phyloP scores from a whole-genome alignment of 2,888 invertebrate species.

The Andrena bicolor region DNA sequence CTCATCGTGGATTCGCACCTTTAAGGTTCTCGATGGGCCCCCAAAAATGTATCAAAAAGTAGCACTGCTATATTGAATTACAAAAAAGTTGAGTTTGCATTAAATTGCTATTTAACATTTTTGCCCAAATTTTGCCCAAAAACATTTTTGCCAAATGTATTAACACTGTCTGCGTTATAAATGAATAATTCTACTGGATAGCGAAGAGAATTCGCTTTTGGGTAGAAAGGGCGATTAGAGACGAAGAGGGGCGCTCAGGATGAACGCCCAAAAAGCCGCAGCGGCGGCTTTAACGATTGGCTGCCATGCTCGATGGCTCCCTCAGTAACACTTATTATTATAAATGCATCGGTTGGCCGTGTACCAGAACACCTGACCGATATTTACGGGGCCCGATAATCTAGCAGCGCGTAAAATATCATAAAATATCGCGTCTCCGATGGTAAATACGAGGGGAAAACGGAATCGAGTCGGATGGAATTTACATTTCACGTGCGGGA shows the following conservation, averaged over 20 bases:
- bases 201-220: neutral
- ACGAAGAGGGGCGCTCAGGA: neutral
- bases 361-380: conserved; percentile 13
- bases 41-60: too few relatives aligned
- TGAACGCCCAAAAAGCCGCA: conserved; percentile 3
- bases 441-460: conserved; percentile 7
- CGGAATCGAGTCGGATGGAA: neutral
- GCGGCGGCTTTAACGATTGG: neutral
- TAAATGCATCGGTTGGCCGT: conserved; percentile 22
- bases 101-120: too few relatives aligned
- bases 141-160: too few relatives aligned
- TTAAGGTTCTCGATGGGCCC: too few relatives aligned
- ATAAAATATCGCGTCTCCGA: conserved; percentile 24
- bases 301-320: conserved; percentile 6
- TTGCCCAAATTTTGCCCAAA: too few relatives aligned
- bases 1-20: too few relatives aligned
- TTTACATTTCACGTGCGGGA: conserved; percentile 12
- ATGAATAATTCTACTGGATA: too few relatives aligned
- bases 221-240: neutral
- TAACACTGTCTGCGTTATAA: too few relatives aligned
- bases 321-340: conserved; percentile 33
- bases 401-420: conserved; percentile 22
- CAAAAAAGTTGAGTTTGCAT: too few relatives aligned
- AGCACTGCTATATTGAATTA: too few relatives aligned
- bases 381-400: conserved; percentile 38